Percentiles rank a stretch among this genome's conserved stretches.
Evolutionary conservation across 92 coral and sea anemone species (phyloP).

Genomic region (Hydrozoanthus gracilis): DNA sequence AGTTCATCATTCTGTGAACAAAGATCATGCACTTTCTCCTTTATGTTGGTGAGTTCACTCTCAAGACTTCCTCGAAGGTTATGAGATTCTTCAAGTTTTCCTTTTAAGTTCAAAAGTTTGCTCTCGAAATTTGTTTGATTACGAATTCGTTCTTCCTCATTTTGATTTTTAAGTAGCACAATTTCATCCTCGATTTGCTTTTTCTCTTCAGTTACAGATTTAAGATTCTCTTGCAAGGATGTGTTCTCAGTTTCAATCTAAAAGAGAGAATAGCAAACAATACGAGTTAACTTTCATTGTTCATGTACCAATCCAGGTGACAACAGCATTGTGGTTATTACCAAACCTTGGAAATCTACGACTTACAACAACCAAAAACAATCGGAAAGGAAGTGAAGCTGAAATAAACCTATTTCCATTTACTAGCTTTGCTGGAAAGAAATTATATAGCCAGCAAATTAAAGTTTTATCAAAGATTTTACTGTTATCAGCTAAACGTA

Average conservation of each 20-base stretch:
- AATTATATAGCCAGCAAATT: no score
- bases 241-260: constrained; percentile 40
- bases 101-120: constrained; percentile 60
- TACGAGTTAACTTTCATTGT: background rate
- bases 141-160: constrained; percentile 30
- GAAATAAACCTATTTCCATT: no score
- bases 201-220: constrained; percentile 33
- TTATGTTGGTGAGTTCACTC: constrained; percentile 46
- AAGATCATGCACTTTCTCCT: constrained; percentile 63
- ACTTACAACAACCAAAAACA: no score
- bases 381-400: no score
- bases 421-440: no score
- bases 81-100: constrained; percentile 48
- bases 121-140: constrained; percentile 19
- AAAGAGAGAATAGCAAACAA: background rate
- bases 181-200: constrained; percentile 21
- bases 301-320: background rate
- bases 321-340: no score
- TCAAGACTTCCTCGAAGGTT: constrained; percentile 46
- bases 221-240: constrained; percentile 29
- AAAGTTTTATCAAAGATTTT: no score
- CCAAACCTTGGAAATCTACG: no score
- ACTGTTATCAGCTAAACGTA: no score
- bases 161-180: constrained; percentile 6
- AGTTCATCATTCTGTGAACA: constrained; percentile 46